phyloP scores from a whole-genome alignment of 2,888 invertebrate species.

The Melieria omissa region DNA sequence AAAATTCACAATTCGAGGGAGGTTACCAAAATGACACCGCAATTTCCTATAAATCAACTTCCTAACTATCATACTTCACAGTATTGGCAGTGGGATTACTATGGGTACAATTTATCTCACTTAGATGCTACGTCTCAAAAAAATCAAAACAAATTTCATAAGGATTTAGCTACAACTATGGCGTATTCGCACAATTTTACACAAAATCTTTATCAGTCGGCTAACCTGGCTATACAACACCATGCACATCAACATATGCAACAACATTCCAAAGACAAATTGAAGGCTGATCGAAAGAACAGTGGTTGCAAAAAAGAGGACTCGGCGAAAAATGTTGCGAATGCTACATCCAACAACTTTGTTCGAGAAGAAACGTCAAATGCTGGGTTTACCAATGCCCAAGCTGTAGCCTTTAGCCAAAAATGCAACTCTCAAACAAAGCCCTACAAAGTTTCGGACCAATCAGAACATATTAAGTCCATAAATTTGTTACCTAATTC shows the following conservation, averaged over 20 bases:
- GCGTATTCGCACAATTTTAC: constrained; percentile 65
- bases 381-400: constrained; percentile 52
- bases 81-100: constrained; percentile 75
- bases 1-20: constrained; percentile 63
- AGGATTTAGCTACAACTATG: constrained; percentile 66
- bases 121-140: constrained; percentile 71
- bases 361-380: constrained; percentile 31
- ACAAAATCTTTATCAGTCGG: constrained; percentile 65
- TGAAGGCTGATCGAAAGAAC: constrained; percentile 57
- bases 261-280: constrained; percentile 58
- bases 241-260: constrained; percentile 62
- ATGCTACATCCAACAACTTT: constrained; percentile 37
- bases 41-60: constrained; percentile 74
- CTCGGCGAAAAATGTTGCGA: not conserved
- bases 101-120: constrained; percentile 72
- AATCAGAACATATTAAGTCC: constrained; percentile 53
- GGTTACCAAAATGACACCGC: constrained; percentile 71
- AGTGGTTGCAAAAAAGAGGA: constrained; percentile 62
- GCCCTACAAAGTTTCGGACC: constrained; percentile 47
- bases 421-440: constrained; percentile 52
- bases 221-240: constrained; percentile 64
- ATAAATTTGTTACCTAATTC: constrained; percentile 49
- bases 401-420: constrained; percentile 48
- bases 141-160: constrained; percentile 71
- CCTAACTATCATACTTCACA: constrained; percentile 76